Conservation (phyloP, 2,888 invertebrate genomes). For the Leptinotarsa juncta region DNA sequence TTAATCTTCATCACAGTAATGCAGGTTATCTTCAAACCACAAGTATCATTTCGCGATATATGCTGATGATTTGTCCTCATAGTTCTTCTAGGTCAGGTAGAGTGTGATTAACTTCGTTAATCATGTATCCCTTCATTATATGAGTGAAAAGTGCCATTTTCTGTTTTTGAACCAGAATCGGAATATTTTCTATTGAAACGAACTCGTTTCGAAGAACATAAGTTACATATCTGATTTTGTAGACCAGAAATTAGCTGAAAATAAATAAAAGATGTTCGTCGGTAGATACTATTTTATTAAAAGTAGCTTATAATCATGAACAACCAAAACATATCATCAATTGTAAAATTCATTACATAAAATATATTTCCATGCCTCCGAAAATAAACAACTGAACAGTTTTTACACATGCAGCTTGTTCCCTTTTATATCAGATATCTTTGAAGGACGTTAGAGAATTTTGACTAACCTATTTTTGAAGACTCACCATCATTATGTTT, state of each 20-base stretch:
- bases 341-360: constrained; percentile 3
- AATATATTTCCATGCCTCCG: constrained; percentile 3
- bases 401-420: not conserved
- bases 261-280: not conserved
- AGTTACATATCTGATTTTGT: too few relatives aligned
- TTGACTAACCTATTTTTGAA: not conserved
- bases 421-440: constrained; percentile 12
- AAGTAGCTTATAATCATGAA: constrained; percentile 6
- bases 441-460: not conserved
- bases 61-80: not conserved
- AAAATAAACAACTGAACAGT: not conserved
- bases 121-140: too few relatives aligned
- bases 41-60: too few relatives aligned
- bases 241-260: not conserved
- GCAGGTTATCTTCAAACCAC: too few relatives aligned
- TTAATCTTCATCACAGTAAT: too few relatives aligned
- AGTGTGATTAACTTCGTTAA: too few relatives aligned
- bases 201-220: too few relatives aligned
- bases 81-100: too few relatives aligned
- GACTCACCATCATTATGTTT: not conserved
- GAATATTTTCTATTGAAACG: too few relatives aligned
- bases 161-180: too few relatives aligned
- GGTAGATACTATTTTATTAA: not conserved
- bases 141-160: too few relatives aligned
- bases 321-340: not conserved